These are phyloP conservation scores for Drosophila bocki DNA, from an alignment of 1,140 invertebrate species.

Conservation along the genomic window DNA sequence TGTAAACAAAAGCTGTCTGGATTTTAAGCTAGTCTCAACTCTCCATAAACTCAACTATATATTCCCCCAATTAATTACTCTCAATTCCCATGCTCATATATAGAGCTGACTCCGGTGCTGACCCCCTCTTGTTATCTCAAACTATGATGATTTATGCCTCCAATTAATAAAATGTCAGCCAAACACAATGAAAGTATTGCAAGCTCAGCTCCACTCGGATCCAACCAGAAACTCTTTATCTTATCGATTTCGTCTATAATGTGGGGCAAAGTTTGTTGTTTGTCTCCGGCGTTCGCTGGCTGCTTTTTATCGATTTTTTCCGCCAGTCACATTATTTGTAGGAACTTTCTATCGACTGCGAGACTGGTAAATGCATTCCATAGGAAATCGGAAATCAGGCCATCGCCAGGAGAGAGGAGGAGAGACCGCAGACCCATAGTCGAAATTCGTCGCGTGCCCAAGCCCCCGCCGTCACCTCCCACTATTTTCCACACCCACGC, in stretches of 20 bases:
- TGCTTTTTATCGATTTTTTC: conserved; percentile 61
- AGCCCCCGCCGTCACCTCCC: conserved; percentile 15
- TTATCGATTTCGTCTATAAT: conserved; percentile 45
- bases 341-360: conserved; percentile 53
- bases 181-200: conserved; percentile 28
- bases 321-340: conserved; percentile 40
- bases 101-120: conserved; percentile 14
- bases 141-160: conserved; percentile 29
- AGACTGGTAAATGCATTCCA: conserved; percentile 45
- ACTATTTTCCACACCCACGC: conserved; percentile 50
- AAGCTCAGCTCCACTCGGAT: conserved; percentile 19
- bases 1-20: conserved; percentile 2
- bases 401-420: conserved; percentile 23
- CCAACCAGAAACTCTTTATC: conserved; percentile 51
- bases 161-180: conserved; percentile 24
- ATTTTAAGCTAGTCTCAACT: not conserved
- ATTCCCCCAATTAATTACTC: conserved; percentile 10
- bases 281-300: conserved; percentile 22
- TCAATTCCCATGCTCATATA: conserved; percentile 1
- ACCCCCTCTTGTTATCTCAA: conserved; percentile 5
- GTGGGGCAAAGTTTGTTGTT: conserved; percentile 25
- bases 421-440: conserved; percentile 29
- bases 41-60: not conserved
- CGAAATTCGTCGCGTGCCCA: conserved; percentile 62
- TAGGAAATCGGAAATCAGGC: conserved; percentile 31